Evolutionary conservation across 2,888 invertebrate genomes (phyloP).

Genomic region (Iselma pallidipennis): DNA sequence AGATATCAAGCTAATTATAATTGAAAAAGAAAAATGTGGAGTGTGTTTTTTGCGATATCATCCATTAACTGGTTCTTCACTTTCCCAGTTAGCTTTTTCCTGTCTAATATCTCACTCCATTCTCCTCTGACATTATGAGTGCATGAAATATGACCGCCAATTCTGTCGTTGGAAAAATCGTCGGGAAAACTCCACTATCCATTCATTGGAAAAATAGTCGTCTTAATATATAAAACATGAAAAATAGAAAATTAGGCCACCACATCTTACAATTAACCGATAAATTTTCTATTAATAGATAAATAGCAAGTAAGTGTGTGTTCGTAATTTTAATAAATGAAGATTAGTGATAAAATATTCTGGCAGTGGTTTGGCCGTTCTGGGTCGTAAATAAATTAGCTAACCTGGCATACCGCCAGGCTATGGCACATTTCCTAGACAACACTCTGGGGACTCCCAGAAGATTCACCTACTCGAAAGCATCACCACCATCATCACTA

Average conservation of each 20-base stretch:
- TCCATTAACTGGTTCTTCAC: slow-evolving; percentile 3
- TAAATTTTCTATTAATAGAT: slow-evolving; percentile 14
- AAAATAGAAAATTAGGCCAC: neutral
- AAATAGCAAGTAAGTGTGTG: slow-evolving; percentile 12
- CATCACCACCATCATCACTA: neutral
- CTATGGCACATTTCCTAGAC: slow-evolving; percentile 42
- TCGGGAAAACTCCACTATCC: neutral
- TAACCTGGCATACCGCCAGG: slow-evolving; percentile 42
- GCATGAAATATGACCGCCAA: neutral
- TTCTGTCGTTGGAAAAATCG: neutral
- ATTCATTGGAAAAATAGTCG: neutral
- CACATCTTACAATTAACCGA: neutral
- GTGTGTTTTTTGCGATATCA: neutral
- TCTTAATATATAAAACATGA: too few relatives aligned
- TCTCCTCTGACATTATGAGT: neutral
- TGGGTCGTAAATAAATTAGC: slow-evolving; percentile 45
- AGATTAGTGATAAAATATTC: slow-evolving; percentile 39
- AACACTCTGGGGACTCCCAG: slow-evolving; percentile 32
- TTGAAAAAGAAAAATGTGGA: neutral
- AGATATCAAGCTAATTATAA: neutral
- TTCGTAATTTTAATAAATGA: slow-evolving; percentile 42
- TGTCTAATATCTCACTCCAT: neutral
- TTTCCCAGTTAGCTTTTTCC: neutral
- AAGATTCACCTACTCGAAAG: slow-evolving; percentile 19
- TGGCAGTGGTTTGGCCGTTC: slow-evolving; percentile 32